Percentiles rank a stretch among this genome's conserved stretches.
phyloP scores from a whole-genome alignment of 1,140 invertebrate species.

The Oscheius sp. region DNA sequence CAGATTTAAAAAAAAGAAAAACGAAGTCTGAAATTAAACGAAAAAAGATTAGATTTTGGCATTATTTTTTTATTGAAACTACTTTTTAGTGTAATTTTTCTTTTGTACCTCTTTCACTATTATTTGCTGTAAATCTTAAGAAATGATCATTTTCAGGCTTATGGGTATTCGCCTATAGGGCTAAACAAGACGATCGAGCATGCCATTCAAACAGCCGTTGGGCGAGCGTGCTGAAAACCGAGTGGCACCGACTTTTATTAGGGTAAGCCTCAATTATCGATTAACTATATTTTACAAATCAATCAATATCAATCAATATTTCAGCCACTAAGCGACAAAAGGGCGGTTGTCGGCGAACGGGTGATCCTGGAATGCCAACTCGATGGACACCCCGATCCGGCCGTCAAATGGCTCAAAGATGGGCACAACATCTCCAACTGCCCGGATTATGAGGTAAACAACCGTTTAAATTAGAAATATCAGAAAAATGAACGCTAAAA shows the following conservation, averaged over 20 bases:
- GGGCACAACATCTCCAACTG: slow-evolving; percentile 58
- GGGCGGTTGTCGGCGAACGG: slow-evolving; percentile 55
- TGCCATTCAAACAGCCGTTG: slow-evolving; percentile 54
- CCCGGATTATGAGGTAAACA: slow-evolving; percentile 58
- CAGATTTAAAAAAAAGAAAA: too few species aligned
- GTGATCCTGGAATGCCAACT: slow-evolving; percentile 58
- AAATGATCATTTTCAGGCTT: not conserved
- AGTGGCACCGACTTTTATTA: slow-evolving; percentile 49
- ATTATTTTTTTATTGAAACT: too few species aligned
- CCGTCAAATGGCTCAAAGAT: slow-evolving; percentile 54
- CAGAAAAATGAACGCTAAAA: slow-evolving; percentile 7
- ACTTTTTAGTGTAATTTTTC: too few species aligned
- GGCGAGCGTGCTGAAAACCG: slow-evolving; percentile 52
- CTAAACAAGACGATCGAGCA: slow-evolving; percentile 23
- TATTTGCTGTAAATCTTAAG: too few species aligned
- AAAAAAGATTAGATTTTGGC: too few species aligned
- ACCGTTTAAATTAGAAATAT: not conserved
- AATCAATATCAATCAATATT: slow-evolving; percentile 33
- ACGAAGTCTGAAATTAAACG: too few species aligned
- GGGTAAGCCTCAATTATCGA: slow-evolving; percentile 37
- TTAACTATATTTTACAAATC: not conserved
- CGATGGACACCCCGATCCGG: slow-evolving; percentile 47
- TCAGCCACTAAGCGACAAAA: slow-evolving; percentile 56
- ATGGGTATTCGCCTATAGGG: not conserved
- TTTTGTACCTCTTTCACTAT: too few species aligned